Evolutionary conservation across 2,797 vertebrate species (phyloP), one percentile per base, ranked within the genome.

Genomic region (Esox masquinongy): DNA sequence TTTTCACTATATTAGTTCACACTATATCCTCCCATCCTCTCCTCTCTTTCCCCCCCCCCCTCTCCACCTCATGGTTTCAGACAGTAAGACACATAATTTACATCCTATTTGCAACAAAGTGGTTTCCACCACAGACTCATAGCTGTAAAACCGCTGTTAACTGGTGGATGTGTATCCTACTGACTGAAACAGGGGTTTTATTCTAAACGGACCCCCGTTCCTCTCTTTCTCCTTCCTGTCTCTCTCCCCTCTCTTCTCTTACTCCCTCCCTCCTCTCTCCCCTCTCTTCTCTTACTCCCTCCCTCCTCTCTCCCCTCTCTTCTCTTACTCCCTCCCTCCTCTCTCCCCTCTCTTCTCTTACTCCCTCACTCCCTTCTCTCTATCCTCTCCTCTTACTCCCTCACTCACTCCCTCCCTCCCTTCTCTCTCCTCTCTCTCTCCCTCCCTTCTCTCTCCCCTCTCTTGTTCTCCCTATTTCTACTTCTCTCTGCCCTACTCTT

Each of bases 81-180:
- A 43, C 84, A 83, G 83, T 86, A 87, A 78, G 87, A 90, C 85
- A 86, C 80, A 85, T 91, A 87, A 92, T 91, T 91, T 91, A 88
- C 88, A 88, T 92, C 88, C 84, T 51, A 86, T 50, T 85, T 88
- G 88, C 85, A 91, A 92, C 91, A 90, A 89, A 92, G 88, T 92
- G 89, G 88, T 90, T 92, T 89, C 85, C 81, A 85, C 88, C 91
- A 80, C 90, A 91, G 83, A 87, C 89, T 90, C 89, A 90, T 89
- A 90, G 90, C 90, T 90, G 92, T 90, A 90, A 92, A 93, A 91
- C 90, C 92, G 39, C 86, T 31, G 86, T 87, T 87, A 88, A 91
- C 88, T 82, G 85, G 84, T 88, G 92, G 89, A 91, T 92, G 89
- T 89, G 86, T 84, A 87, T 90, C 86, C 88, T 88, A 89, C 82